These are phyloP conservation scores for Microplitis manilae DNA, from an alignment of 2,888 invertebrate species.

Conservation along the genomic window DNA sequence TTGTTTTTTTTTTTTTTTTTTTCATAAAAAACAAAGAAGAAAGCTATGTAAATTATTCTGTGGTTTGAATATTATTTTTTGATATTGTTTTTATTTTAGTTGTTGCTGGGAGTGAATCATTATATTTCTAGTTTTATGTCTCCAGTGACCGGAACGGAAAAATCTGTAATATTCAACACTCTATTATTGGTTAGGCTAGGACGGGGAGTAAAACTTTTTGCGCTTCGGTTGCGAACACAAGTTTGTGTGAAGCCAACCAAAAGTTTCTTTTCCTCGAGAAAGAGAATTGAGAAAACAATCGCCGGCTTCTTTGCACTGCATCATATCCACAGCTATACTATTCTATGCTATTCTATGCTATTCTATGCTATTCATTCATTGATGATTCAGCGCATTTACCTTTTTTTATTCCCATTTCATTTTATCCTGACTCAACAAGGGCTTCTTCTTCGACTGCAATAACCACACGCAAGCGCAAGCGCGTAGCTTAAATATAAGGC, in stretches of 20 bases:
- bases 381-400: constrained; percentile 12
- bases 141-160: constrained; percentile 27
- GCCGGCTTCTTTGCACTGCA: constrained; percentile 12
- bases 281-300: constrained; percentile 20
- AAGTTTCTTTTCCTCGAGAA: constrained; percentile 6
- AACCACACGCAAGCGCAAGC: not conserved
- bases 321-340: not conserved
- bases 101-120: not conserved
- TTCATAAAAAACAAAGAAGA: not conserved
- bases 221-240: not conserved
- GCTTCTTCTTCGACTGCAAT: not conserved
- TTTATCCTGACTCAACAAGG: not conserved
- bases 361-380: constrained; percentile 17
- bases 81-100: not conserved
- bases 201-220: constrained; percentile 1
- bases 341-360: constrained; percentile 6
- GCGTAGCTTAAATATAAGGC: not conserved
- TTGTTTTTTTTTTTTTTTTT: not conserved
- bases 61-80: not conserved
- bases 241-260: constrained; percentile 19
- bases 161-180: constrained; percentile 27
- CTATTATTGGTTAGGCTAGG: constrained; percentile 19
- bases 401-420: not conserved
- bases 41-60: not conserved
- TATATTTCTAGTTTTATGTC: constrained; percentile 8